These are phyloP conservation scores for Ochotona princeps DNA, from an alignment of 2,113 vertebrate species.

Conservation along the genomic window DNA sequence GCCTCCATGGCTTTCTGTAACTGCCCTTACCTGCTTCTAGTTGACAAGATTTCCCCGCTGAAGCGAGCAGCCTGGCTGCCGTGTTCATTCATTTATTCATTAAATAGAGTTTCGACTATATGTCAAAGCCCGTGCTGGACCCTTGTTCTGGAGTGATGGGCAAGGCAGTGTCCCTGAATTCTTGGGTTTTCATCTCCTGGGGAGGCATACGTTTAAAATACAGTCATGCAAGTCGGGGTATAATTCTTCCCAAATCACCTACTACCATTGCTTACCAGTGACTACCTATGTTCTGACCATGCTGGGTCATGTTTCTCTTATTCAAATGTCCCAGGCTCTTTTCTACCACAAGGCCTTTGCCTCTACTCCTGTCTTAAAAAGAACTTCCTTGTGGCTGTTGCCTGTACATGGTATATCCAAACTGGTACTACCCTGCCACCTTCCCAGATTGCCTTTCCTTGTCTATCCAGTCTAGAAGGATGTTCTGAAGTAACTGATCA, in stretches of 20 bases:
- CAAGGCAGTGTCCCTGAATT: neutral
- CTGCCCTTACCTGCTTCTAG: neutral
- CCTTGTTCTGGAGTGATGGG: neutral
- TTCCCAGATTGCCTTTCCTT: neutral
- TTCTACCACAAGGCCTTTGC: neutral
- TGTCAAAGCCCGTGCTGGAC: neutral
- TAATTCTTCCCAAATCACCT: accelerated
- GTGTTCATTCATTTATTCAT: neutral
- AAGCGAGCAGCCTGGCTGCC: accelerated
- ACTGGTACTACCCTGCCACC: neutral
- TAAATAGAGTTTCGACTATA: neutral
- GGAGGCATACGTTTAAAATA: neutral
- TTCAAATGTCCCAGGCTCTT: neutral
- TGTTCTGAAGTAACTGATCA: no score
- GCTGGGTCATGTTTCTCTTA: neutral
- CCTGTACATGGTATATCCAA: neutral
- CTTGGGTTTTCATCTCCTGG: neutral
- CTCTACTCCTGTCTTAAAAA: neutral
- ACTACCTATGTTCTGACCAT: accelerated
- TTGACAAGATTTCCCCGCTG: neutral
- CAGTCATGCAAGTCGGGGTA: accelerated
- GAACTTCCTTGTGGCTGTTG: neutral
- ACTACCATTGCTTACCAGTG: no score
- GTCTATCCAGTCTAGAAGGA: neutral
- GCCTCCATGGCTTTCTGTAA: neutral